Evolutionary conservation across 1,140 invertebrate species (phyloP).

Genomic region (Magallana gigas): DNA sequence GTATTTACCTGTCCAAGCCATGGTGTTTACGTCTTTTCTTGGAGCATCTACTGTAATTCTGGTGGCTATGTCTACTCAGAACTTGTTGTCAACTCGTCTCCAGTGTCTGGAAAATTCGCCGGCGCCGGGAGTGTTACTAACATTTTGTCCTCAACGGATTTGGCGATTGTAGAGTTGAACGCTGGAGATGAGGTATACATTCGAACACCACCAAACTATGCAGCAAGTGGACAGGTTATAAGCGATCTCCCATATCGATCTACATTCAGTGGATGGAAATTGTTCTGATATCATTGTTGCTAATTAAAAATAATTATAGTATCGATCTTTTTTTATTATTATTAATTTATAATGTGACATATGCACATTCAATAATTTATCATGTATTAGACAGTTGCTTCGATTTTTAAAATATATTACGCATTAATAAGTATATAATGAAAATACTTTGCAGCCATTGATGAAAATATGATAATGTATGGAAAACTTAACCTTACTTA

Average conservation of each 20-base stretch:
- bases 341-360: no score
- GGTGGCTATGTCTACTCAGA: neutral
- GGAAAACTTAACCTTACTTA: no score
- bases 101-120: neutral
- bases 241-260: neutral
- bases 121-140: neutral
- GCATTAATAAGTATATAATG: no score
- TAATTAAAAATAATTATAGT: no score
- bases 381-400: no score
- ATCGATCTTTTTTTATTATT: no score
- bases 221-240: neutral
- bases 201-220: neutral
- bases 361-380: no score
- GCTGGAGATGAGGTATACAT: neutral
- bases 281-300: neutral
- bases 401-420: no score
- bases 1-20: neutral
- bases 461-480: no score
- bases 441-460: no score
- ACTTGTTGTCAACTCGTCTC: neutral
- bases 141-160: neutral
- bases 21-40: neutral
- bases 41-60: neutral
- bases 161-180: neutral
- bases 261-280: constrained; percentile 4